Percentiles rank a stretch among this genome's conserved stretches.
Conservation (phyloP, 64 coral and sea anemone species). For the Porites australiensis region DNA sequence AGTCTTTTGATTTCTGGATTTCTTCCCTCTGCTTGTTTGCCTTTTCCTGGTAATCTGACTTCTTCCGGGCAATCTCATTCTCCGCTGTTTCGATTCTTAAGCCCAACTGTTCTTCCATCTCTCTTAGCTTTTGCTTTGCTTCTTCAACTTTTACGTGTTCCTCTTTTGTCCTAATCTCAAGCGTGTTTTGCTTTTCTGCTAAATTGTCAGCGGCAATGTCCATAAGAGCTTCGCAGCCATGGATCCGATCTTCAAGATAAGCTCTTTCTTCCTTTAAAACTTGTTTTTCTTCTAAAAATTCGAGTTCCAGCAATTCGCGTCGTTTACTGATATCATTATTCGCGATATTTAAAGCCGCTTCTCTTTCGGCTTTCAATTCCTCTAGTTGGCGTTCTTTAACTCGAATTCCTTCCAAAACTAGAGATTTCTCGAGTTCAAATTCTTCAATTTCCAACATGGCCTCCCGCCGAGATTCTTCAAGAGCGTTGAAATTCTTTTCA, state of each 20-base stretch:
- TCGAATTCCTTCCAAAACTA: constrained; percentile 64
- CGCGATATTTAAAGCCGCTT: constrained; percentile 65
- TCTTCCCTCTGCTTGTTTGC: constrained; percentile 26
- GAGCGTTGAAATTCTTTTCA: constrained; percentile 68
- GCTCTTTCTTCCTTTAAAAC: constrained; percentile 70
- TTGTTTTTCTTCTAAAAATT: constrained; percentile 73
- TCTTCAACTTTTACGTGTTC: constrained; percentile 79
- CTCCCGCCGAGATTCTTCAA: constrained; percentile 80
- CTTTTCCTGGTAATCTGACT: constrained; percentile 67
- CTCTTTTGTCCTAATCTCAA: constrained; percentile 78
- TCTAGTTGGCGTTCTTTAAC: constrained; percentile 59
- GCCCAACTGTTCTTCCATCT: constrained; percentile 71
- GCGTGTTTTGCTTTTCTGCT: constrained; percentile 71
- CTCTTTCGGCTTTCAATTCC: constrained; percentile 70
- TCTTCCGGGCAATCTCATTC: constrained; percentile 72
- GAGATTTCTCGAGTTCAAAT: constrained; percentile 79
- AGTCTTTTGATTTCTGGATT: constrained; percentile 44
- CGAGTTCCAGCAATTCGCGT: constrained; percentile 87
- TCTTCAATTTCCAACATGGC: constrained; percentile 80
- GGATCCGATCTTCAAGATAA: constrained; percentile 64
- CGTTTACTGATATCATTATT: constrained; percentile 76
- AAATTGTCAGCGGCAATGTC: constrained; percentile 89
- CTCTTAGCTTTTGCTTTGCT: constrained; percentile 70
- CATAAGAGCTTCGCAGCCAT: constrained; percentile 72
- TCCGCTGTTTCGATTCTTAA: constrained; percentile 60